These are phyloP conservation scores for Pimpla rufipes DNA, from an alignment of 2,888 invertebrate species.

Conservation along the genomic window DNA sequence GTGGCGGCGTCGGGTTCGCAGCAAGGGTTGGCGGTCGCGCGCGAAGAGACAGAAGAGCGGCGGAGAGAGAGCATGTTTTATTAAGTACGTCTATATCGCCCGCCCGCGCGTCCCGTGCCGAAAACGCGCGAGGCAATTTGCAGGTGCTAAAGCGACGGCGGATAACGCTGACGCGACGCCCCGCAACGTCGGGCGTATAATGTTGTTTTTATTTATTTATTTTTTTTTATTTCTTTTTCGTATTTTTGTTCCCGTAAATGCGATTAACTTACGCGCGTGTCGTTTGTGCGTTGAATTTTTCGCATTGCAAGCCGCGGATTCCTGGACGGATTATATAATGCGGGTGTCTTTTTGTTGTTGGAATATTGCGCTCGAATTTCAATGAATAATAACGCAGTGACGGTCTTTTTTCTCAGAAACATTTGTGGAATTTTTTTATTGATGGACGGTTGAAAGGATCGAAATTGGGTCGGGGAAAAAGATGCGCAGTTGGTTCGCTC, in stretches of 20 bases:
- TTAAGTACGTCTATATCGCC: conserved; percentile 83
- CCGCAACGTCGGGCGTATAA: conserved; percentile 62
- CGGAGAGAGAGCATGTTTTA: conserved; percentile 81
- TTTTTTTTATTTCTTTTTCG: conserved; percentile 16
- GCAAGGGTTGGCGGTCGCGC: conserved; percentile 63
- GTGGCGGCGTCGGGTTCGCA: conserved; percentile 57
- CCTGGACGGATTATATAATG: background rate
- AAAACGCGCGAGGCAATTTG: conserved; percentile 83
- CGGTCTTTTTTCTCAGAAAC: too few species aligned
- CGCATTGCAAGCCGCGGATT: background rate
- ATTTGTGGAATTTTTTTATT: too few species aligned
- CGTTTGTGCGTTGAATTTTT: background rate
- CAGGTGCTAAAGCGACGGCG: conserved; percentile 82
- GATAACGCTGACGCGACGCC: conserved; percentile 78
- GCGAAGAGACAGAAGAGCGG: too few species aligned
- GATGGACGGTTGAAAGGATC: too few species aligned
- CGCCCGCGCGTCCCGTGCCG: conserved; percentile 68
- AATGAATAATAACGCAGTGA: too few species aligned
- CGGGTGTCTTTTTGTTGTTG: too few species aligned
- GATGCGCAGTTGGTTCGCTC: too few species aligned
- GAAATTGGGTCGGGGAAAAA: too few species aligned
- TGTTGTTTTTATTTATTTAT: conserved; percentile 39
- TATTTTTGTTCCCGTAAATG: conserved; percentile 35
- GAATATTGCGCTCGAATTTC: too few species aligned
- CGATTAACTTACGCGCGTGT: conserved; percentile 47